Conservation (phyloP, 2,797 vertebrate species). For the Tolypeutes matacus region DNA sequence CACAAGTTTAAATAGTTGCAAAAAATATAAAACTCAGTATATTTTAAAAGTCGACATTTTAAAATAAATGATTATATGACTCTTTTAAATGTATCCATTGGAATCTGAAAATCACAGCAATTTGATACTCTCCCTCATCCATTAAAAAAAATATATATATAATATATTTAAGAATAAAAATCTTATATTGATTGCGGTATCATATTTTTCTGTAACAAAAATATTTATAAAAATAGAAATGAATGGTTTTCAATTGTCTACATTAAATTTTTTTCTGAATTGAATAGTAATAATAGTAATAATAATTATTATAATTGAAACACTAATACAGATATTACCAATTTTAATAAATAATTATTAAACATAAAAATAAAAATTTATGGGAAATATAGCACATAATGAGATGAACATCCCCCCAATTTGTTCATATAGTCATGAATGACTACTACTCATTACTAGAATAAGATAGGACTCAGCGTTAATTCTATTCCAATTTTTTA, state of each 20-base stretch:
- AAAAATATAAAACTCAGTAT: neutral
- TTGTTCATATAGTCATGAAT: neutral
- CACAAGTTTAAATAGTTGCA: neutral
- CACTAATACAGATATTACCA: neutral
- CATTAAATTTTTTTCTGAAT: neutral
- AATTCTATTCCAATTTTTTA: neutral
- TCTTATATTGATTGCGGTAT: neutral
- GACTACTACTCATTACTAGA: neutral
- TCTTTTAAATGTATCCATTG: neutral
- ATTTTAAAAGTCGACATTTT: neutral
- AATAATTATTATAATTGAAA: neutral
- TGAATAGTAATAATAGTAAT: neutral
- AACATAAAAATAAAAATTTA: neutral
- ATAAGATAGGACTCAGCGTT: neutral
- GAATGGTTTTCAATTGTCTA: neutral
- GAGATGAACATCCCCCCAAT: neutral
- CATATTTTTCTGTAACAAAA: neutral
- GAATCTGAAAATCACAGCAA: neutral
- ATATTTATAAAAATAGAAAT: neutral
- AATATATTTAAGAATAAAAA: neutral
- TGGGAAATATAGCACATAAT: neutral
- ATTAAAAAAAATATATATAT: neutral
- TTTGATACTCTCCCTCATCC: neutral
- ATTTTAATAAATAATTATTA: neutral
- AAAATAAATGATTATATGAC: neutral